Conservation (phyloP, 2,888 invertebrate genomes). For the Panopea generosa region DNA sequence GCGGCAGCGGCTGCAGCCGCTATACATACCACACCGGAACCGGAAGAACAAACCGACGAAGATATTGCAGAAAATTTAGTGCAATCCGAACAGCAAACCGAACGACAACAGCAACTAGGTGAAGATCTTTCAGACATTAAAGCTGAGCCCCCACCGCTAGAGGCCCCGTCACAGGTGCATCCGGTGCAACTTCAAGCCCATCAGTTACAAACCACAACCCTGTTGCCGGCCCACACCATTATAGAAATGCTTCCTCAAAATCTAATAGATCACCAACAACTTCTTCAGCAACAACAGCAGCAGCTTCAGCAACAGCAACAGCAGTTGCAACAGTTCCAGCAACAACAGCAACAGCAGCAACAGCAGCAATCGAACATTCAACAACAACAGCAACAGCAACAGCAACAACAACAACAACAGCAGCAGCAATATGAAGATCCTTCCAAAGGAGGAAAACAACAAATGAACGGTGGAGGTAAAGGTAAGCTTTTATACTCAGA, state of each 20-base stretch:
- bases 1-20: constrained; percentile 48
- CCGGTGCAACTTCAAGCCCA: constrained; percentile 47
- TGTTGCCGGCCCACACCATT: constrained; percentile 47
- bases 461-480: constrained; percentile 27
- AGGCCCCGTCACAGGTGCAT: constrained; percentile 51
- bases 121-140: constrained; percentile 21
- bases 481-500: constrained; percentile 11
- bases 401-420: constrained; percentile 23
- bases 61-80: constrained; percentile 27
- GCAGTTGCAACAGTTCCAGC: constrained; percentile 39
- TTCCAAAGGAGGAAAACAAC: not conserved
- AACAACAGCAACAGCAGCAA: constrained; percentile 41
- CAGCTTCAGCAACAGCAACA: constrained; percentile 56
- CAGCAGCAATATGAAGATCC: too few species aligned
- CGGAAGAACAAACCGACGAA: constrained; percentile 18
- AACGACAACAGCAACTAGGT: not conserved
- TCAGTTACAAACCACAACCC: constrained; percentile 35
- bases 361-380: constrained; percentile 34
- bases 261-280: constrained; percentile 55
- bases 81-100: not conserved
- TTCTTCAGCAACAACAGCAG: constrained; percentile 56
- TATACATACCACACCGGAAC: constrained; percentile 22
- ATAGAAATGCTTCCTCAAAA: constrained; percentile 61
- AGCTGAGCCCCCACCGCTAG: constrained; percentile 46
- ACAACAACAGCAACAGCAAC: constrained; percentile 19